A percentile compares a stretch with the other conserved stretches of the same genome.
Conservation (phyloP, 1,140 invertebrate genomes). For the Drosophila littoralis region DNA sequence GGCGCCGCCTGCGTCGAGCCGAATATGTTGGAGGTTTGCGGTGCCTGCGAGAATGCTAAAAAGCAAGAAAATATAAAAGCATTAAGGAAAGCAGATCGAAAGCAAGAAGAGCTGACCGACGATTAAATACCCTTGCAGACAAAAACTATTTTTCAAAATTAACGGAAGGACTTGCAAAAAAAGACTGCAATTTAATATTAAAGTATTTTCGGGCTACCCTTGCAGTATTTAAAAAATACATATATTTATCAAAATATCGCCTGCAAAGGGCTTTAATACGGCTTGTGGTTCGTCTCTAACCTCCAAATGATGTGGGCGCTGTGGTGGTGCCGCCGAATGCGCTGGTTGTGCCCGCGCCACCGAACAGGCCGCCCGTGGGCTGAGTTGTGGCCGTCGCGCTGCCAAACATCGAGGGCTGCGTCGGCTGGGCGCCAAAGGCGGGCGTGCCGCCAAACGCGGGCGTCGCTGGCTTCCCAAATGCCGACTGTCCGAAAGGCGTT, state of each 20-base stretch:
- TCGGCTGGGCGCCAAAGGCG: slow-evolving; percentile 76
- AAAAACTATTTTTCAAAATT: no score
- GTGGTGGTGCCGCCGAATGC: slow-evolving; percentile 85
- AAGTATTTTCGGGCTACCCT: no score
- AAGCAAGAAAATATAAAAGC: background rate
- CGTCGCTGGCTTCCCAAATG: slow-evolving; percentile 83
- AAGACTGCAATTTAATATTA: no score
- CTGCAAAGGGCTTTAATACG: background rate
- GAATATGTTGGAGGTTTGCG: slow-evolving; percentile 71
- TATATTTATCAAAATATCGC: no score
- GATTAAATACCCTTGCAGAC: background rate
- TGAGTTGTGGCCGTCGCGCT: slow-evolving; percentile 80
- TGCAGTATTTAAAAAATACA: no score
- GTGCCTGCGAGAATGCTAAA: slow-evolving; percentile 70
- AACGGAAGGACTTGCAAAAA: no score
- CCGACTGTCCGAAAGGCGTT: slow-evolving; percentile 73
- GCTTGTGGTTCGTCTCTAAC: slow-evolving; percentile 61
- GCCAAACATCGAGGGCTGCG: slow-evolving; percentile 84
- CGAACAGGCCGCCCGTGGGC: slow-evolving; percentile 85
- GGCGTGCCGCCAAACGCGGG: slow-evolving; percentile 76
- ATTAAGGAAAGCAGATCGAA: background rate
- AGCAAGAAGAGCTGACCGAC: no score
- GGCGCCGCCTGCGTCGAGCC: slow-evolving; percentile 60
- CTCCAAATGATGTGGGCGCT: slow-evolving; percentile 85
- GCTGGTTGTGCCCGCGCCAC: slow-evolving; percentile 73